Evolutionary conservation across 2,113 vertebrate species (phyloP).

Genomic region (Antennarius striatus): DNA sequence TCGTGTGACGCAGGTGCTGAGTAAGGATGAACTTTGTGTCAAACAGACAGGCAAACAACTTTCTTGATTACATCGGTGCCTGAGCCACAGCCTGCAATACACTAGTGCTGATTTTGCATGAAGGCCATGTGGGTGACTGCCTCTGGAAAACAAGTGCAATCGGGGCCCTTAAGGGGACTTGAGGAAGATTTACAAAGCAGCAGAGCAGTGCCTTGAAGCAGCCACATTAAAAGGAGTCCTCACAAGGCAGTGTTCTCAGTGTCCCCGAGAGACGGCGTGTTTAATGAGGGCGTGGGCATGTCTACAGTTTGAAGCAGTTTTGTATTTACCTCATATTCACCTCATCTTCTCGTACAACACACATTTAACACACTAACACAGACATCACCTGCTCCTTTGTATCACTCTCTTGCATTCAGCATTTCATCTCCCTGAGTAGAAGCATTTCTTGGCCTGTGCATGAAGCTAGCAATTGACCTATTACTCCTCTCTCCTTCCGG

Average conservation of each 20-base stretch:
- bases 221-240: conserved; percentile 15
- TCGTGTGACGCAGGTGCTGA: conserved; percentile 41
- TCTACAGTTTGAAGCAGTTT: conserved; percentile 43
- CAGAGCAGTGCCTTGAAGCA: conserved; percentile 57
- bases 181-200: conserved; percentile 66
- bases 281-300: conserved; percentile 48
- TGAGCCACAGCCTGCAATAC: not conserved
- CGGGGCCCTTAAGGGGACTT: conserved; percentile 42
- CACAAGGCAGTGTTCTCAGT: not conserved
- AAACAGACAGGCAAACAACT: conserved; percentile 41
- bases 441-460: too few species aligned
- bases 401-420: conserved; percentile 2
- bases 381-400: conserved; percentile 15
- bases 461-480: too few species aligned
- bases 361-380: not conserved
- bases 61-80: conserved; percentile 27
- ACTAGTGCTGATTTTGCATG: conserved; percentile 41
- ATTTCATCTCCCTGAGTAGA: too few species aligned
- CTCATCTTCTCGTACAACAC: conserved; percentile 15
- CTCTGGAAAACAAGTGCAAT: conserved; percentile 40
- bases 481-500: too few species aligned
- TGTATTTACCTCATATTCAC: conserved; percentile 40
- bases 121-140: conserved; percentile 28
- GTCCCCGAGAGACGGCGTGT: conserved; percentile 31
- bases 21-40: conserved; percentile 44